phyloP scores from a whole-genome alignment of 2,888 invertebrate genomes.

The Parnassius orleans region DNA sequence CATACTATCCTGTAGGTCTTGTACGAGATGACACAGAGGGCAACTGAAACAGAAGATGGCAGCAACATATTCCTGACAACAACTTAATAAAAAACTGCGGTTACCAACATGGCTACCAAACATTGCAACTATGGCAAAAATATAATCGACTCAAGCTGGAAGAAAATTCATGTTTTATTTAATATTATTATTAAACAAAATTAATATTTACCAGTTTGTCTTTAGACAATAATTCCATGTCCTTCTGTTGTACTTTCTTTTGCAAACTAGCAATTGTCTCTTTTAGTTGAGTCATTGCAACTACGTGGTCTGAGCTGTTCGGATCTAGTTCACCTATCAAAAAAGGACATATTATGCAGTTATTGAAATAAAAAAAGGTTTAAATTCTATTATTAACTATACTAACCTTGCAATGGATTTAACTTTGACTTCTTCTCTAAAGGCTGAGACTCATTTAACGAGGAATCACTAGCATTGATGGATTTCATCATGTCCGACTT shows the following conservation, averaged over 20 bases:
- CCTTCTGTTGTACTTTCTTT: constrained; percentile 92
- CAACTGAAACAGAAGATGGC: too few species aligned
- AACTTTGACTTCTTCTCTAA: constrained; percentile 71
- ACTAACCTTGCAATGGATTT: constrained; percentile 71
- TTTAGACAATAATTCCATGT: constrained; percentile 91
- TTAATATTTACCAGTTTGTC: constrained; percentile 89
- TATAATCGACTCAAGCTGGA: too few species aligned
- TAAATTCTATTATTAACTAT: constrained; percentile 1
- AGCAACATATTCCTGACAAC: too few species aligned
- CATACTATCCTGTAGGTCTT: too few species aligned
- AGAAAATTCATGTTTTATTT: too few species aligned
- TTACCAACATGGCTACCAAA: too few species aligned
- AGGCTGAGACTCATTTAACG: constrained; percentile 64
- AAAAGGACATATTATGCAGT: not conserved
- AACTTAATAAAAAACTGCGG: too few species aligned
- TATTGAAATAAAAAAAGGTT: constrained; percentile 10
- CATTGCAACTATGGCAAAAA: too few species aligned
- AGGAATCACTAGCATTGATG: constrained; percentile 59
- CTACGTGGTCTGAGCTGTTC: constrained; percentile 94
- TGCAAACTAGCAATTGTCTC: constrained; percentile 96
- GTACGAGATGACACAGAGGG: too few species aligned
- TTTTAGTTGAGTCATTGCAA: constrained; percentile 96
- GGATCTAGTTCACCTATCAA: constrained; percentile 84
- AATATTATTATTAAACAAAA: too few species aligned
- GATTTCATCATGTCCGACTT: constrained; percentile 83